A percentile compares a stretch with the other conserved stretches of the same genome.
These are phyloP conservation scores for Pheosia gnoma DNA, from an alignment of 2,888 invertebrate genomes.

Conservation along the genomic window DNA sequence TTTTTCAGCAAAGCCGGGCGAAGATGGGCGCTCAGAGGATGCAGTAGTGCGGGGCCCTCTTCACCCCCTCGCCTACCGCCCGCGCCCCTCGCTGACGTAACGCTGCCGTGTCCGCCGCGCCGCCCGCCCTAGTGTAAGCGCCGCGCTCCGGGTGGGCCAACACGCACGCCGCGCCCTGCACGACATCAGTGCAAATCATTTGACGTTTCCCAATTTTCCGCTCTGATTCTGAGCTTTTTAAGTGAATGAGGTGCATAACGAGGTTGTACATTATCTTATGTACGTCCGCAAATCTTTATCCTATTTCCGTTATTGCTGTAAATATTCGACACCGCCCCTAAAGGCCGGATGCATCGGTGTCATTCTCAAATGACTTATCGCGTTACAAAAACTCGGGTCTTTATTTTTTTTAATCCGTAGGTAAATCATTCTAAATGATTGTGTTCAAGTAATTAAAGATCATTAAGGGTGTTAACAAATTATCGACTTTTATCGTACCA, in stretches of 20 bases:
- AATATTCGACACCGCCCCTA: constrained; percentile 66
- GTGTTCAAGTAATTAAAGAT: background rate
- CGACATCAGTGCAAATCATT: constrained; percentile 75
- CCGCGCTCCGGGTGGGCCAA: constrained; percentile 75
- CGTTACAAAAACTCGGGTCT: constrained; percentile 66
- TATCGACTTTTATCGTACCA: background rate
- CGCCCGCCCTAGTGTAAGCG: constrained; percentile 82
- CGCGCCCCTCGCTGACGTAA: constrained; percentile 79
- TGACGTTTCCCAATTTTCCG: constrained; percentile 75
- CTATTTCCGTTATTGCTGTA: constrained; percentile 36
- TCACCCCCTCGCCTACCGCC: constrained; percentile 34
- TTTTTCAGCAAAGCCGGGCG: constrained; percentile 71
- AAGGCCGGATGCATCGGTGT: constrained; percentile 73
- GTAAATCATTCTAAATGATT: constrained; percentile 12
- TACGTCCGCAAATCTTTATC: constrained; percentile 39
- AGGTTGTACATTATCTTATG: constrained; percentile 61
- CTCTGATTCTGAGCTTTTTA: constrained; percentile 65
- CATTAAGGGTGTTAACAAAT: background rate
- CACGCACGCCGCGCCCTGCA: constrained; percentile 70
- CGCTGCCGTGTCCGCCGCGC: constrained; percentile 74
- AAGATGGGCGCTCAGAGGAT: constrained; percentile 76
- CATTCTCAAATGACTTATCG: constrained; percentile 70
- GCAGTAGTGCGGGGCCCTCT: constrained; percentile 75
- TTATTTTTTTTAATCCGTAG: constrained; percentile 36
- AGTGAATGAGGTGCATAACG: constrained; percentile 73